Evolutionary conservation across 2,888 invertebrate species (phyloP).

Genomic region (Bhutanitis thaidina): DNA sequence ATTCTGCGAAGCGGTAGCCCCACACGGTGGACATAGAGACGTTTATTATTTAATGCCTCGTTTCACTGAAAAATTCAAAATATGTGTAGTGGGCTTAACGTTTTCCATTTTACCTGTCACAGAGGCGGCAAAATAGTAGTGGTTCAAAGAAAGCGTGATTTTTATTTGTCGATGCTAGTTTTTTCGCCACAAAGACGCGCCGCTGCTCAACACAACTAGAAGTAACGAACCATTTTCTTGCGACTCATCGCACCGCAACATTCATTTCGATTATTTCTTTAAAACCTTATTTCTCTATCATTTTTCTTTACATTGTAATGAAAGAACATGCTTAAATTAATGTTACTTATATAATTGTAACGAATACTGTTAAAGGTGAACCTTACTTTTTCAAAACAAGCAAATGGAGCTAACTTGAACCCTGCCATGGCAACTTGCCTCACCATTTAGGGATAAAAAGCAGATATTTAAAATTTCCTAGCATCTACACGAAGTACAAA

Average conservation of each 20-base stretch:
- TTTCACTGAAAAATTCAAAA: too few species aligned
- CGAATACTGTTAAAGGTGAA: too few species aligned
- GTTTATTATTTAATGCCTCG: too few species aligned
- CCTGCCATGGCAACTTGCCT: constrained; percentile 55
- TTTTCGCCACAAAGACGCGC: constrained; percentile 57
- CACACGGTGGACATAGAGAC: too few species aligned
- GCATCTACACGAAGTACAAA: constrained; percentile 63
- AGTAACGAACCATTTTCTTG: constrained; percentile 68
- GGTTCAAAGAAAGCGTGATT: constrained; percentile 52
- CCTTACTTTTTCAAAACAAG: constrained; percentile 5
- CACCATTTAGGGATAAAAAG: constrained; percentile 30
- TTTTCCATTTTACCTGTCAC: constrained; percentile 15
- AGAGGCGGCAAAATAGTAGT: constrained; percentile 18
- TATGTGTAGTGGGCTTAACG: too few species aligned
- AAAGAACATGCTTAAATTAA: too few species aligned
- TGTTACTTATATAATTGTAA: too few species aligned
- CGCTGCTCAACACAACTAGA: constrained; percentile 45
- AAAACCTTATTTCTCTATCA: not conserved
- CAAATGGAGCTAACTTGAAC: constrained; percentile 34
- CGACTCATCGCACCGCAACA: constrained; percentile 56
- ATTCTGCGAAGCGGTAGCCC: too few species aligned
- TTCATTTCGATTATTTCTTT: constrained; percentile 28
- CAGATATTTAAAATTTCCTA: constrained; percentile 69
- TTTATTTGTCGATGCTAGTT: constrained; percentile 65
- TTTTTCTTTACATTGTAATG: too few species aligned